A percentile compares a stretch with the other conserved stretches of the same genome.
phyloP scores from a whole-genome alignment of 2,113 vertebrate genomes.

The Passerina amoena region DNA sequence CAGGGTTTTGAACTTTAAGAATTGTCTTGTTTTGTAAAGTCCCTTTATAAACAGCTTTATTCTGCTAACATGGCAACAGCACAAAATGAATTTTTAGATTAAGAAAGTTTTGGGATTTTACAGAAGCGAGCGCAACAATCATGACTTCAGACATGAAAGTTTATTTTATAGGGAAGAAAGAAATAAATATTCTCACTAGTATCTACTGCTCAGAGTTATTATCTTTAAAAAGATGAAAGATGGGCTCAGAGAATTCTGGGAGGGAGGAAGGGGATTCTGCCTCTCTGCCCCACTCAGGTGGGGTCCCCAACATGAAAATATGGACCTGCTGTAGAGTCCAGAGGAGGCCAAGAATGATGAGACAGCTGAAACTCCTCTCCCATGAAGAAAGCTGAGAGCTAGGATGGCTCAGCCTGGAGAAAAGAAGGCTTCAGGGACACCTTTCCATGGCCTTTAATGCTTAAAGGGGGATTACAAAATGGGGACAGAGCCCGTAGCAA shows the following conservation, averaged over 20 bases:
- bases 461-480: neutral
- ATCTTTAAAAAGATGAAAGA: neutral
- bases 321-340: neutral
- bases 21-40: neutral
- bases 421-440: neutral
- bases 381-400: neutral
- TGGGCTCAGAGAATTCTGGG: neutral
- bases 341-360: neutral
- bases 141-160: neutral
- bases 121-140: neutral
- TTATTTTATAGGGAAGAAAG: neutral
- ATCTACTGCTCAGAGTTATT: neutral
- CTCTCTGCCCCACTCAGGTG: neutral
- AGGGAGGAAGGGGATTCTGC: neutral
- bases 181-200: neutral
- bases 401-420: neutral
- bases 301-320: neutral
- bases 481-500: neutral
- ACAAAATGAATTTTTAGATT: neutral
- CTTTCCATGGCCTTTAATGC: neutral
- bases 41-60: neutral
- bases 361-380: neutral
- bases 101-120: neutral
- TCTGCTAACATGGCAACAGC: neutral
- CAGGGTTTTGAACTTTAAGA: neutral